Base-by-base conservation (phyloP, 1,140 invertebrate species). In the Calycopis cecrops region DNA sequence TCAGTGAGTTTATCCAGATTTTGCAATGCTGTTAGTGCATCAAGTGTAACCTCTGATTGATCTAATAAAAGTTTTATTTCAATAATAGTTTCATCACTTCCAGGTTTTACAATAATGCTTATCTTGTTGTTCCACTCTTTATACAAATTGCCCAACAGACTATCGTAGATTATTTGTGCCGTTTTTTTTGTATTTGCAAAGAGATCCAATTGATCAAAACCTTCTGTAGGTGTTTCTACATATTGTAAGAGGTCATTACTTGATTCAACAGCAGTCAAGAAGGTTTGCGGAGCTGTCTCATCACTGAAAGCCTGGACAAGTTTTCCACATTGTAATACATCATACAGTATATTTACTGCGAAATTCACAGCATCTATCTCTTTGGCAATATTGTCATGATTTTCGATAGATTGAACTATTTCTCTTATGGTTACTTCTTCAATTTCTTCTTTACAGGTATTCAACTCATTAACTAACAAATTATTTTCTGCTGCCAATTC, bases 361-460 rank as follows among this genome's bases (percentile, higher is more conserved):
- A 88, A 88, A 17, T 89, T 88, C 0, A 89, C 79, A 52, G 85
- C 86, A 61, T 90, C 76, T 35, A 92, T 68, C 44, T 90, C 84
- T 53, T 87, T 73, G 8, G 88, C 80, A 21, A 92, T 72, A 59
- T 77, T 77, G 50, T 90, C 76, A 58, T 92, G 74, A 64, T 90
- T 90, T 47, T 88, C 86, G 9, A 88, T 88, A 0, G 89, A 89
- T 54, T 88, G 85, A 4, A 85, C 67, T 42, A 92, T 77, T 66
- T 92, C 89, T 50, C 88, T 83, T 72, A 90, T 90, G n/a, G 89
- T 87, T 74, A 90, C 67, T 51, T 88, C 67, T 59, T 91, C 87
- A 53, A 91, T 89, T 44, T 88, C 84, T 35, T 74, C 79, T 57
- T 90, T 82, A 21, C 91, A 87, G 8, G 55, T 52, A 38, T 83